Conservation (phyloP, 2,797 vertebrate genomes). For the Sebastes diaconus region DNA sequence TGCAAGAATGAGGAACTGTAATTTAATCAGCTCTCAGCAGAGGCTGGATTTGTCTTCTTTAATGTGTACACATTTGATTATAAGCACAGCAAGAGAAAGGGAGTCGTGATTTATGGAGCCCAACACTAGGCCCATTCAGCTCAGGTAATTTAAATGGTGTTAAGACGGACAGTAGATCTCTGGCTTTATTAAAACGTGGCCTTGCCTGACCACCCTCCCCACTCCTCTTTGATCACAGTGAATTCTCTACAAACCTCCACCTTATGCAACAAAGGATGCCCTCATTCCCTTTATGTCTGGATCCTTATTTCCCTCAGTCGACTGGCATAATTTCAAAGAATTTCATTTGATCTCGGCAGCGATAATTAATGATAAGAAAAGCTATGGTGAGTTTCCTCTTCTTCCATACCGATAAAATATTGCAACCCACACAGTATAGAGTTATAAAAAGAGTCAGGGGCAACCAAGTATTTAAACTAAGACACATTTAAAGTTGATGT, state of each 20-base stretch:
- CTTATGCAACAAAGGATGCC: slow-evolving; percentile 44
- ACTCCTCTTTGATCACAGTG: slow-evolving; percentile 48
- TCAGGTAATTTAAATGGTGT: slow-evolving; percentile 53
- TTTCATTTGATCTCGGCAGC: slow-evolving; percentile 10
- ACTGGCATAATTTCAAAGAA: slow-evolving; percentile 14
- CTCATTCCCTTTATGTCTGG: slow-evolving; percentile 7
- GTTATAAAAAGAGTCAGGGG: neutral
- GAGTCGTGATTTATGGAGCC: slow-evolving; percentile 36
- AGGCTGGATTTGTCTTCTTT: slow-evolving; percentile 51
- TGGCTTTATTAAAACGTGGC: slow-evolving; percentile 57
- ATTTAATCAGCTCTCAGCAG: slow-evolving; percentile 37
- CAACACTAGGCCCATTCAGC: slow-evolving; percentile 42
- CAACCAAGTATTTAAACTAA: neutral
- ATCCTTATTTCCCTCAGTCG: slow-evolving; percentile 6
- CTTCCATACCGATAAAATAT: neutral
- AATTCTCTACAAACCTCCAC: slow-evolving; percentile 42
- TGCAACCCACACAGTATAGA: neutral
- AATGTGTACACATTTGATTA: slow-evolving; percentile 54
- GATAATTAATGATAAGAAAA: neutral
- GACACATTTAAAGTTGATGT: neutral
- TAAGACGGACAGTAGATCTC: slow-evolving; percentile 42
- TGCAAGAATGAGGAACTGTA: slow-evolving; percentile 20
- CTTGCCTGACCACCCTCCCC: slow-evolving; percentile 8
- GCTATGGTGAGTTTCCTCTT: neutral
- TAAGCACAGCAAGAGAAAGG: slow-evolving; percentile 41